These are phyloP conservation scores for Oscheius myriophilus DNA, from an alignment of 2,888 invertebrate genomes.

Conservation along the genomic window DNA sequence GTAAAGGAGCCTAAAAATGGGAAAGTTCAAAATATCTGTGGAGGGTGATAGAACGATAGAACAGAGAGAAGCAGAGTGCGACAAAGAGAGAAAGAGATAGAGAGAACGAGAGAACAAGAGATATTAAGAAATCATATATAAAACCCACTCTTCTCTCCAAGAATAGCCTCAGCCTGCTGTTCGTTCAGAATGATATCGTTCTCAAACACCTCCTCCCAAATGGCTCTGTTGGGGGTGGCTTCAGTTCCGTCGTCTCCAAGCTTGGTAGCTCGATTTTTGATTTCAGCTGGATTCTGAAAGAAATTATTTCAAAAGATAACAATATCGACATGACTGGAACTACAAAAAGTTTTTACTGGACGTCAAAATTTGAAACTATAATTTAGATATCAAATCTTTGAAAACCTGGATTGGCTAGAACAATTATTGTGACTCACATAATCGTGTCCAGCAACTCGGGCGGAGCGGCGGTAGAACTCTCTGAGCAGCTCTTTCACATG, in stretches of 20 bases:
- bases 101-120: too few species aligned
- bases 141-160: slow-evolving; percentile 49
- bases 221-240: slow-evolving; percentile 58
- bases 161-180: slow-evolving; percentile 60
- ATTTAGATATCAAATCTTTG: too few species aligned
- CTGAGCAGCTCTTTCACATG: slow-evolving; percentile 54
- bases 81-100: too few species aligned
- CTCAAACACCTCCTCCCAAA: slow-evolving; percentile 64
- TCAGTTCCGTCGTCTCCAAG: slow-evolving; percentile 61
- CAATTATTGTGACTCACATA: slow-evolving; percentile 42
- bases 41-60: too few species aligned
- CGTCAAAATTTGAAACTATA: too few species aligned
- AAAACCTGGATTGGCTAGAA: background rate
- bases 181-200: slow-evolving; percentile 67
- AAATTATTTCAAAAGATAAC: background rate
- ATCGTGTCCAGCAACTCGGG: slow-evolving; percentile 56
- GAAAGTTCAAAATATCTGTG: background rate
- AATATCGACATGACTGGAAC: too few species aligned
- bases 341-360: too few species aligned
- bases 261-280: slow-evolving; percentile 17
- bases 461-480: slow-evolving; percentile 56
- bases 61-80: too few species aligned
- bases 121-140: background rate
- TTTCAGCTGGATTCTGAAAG: slow-evolving; percentile 39
- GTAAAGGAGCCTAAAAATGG: slow-evolving; percentile 23